A percentile compares a stretch with the other conserved stretches of the same genome.
Evolutionary conservation across 2,113 vertebrate genomes (phyloP).

Genomic region (Tricholaema leucomelas): DNA sequence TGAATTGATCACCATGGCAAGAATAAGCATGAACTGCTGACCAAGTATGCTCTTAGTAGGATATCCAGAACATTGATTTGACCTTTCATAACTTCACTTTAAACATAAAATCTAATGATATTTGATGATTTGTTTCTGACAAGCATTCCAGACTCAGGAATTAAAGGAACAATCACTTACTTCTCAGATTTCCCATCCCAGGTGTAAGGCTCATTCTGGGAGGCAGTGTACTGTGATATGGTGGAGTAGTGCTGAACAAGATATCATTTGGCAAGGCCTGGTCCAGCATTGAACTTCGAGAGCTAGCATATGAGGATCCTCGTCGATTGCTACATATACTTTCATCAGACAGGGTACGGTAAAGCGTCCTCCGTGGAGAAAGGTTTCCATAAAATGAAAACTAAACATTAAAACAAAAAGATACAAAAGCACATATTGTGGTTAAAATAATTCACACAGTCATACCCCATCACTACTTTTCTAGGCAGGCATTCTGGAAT

Average conservation of each 20-base stretch:
- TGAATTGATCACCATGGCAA: background rate
- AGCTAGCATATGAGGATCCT: constrained; percentile 88
- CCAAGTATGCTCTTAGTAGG: background rate
- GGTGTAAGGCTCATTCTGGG: constrained; percentile 82
- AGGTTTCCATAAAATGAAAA: constrained; percentile 82
- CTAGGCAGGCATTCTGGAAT: background rate
- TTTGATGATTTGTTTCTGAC: background rate
- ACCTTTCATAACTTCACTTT: background rate
- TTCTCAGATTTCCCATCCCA: constrained; percentile 85
- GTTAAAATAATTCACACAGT: background rate
- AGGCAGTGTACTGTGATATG: constrained; percentile 90
- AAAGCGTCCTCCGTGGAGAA: constrained; percentile 86
- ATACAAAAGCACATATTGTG: background rate
- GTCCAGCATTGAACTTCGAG: constrained; percentile 92
- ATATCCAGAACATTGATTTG: background rate
- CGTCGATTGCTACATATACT: constrained; percentile 91
- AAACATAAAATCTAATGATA: background rate
- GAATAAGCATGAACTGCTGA: background rate
- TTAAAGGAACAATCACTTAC: constrained; percentile 76
- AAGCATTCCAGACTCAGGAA: background rate
- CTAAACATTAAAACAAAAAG: constrained; percentile 60
- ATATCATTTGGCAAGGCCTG: constrained; percentile 93
- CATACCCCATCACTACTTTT: background rate
- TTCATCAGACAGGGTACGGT: constrained; percentile 93
- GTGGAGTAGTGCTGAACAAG: constrained; percentile 94